Evolutionary conservation across 2,888 invertebrate genomes (phyloP).

Genomic region (Anarsia innoxiella): DNA sequence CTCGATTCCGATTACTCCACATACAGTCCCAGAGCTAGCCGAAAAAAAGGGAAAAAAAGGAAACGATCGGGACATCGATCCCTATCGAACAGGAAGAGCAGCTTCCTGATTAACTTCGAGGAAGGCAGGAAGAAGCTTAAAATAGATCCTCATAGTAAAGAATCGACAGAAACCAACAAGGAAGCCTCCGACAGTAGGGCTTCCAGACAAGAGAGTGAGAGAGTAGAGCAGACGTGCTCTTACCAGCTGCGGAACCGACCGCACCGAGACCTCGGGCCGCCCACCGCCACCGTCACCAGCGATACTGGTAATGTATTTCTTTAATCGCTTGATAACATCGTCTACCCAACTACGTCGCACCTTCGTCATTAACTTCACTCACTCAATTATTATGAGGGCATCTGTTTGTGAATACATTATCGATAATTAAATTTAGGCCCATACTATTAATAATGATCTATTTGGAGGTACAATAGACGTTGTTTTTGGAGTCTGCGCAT

Average conservation of each 20-base stretch:
- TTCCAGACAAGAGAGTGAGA: slow-evolving; percentile 45
- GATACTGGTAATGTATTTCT: slow-evolving; percentile 51
- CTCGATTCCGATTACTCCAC: slow-evolving; percentile 68
- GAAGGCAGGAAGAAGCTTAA: slow-evolving; percentile 68
- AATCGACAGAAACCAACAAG: slow-evolving; percentile 37
- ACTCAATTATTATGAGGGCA: too few relatives aligned
- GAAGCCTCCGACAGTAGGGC: slow-evolving; percentile 34
- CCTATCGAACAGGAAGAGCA: slow-evolving; percentile 53
- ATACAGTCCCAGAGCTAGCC: slow-evolving; percentile 60
- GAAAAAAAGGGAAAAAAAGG: slow-evolving; percentile 64
- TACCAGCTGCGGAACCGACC: slow-evolving; percentile 50
- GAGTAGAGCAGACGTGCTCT: slow-evolving; percentile 37
- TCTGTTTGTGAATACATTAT: too few relatives aligned
- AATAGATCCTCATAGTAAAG: slow-evolving; percentile 66
- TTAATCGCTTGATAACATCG: too few relatives aligned
- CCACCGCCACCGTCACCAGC: slow-evolving; percentile 53
- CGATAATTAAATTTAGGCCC: too few relatives aligned
- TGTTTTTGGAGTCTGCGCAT: slow-evolving; percentile 26
- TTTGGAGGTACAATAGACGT: slow-evolving; percentile 14
- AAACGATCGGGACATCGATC: slow-evolving; percentile 62
- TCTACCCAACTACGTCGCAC: too few relatives aligned
- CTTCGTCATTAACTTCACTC: too few relatives aligned
- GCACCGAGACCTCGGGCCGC: slow-evolving; percentile 47
- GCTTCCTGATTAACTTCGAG: slow-evolving; percentile 47
- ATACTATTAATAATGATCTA: neutral